Conservation (phyloP, 2,113 vertebrate species). For the Phalacrocorax carbo region DNA sequence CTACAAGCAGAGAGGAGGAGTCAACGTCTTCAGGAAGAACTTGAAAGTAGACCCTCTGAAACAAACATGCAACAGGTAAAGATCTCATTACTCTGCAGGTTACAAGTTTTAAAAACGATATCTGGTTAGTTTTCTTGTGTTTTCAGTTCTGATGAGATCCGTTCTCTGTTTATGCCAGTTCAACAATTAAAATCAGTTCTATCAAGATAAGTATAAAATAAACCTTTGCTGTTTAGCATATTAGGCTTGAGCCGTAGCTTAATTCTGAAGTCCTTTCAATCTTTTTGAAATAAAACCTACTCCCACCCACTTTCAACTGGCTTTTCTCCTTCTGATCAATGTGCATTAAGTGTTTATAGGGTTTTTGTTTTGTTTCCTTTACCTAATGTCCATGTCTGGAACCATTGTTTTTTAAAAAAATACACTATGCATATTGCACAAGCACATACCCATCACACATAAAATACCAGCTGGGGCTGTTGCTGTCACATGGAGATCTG, state of each 20-base stretch:
- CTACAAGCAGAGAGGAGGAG: constrained; percentile 77
- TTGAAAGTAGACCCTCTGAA: constrained; percentile 72
- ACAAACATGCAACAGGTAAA: constrained; percentile 83
- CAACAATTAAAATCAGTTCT: neutral
- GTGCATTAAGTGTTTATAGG: neutral
- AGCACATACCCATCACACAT: neutral
- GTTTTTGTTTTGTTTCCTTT: neutral
- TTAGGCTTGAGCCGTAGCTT: neutral
- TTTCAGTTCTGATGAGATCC: neutral
- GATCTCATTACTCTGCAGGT: neutral
- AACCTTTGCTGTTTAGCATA: neutral
- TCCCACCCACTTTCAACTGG: neutral
- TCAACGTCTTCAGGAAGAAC: constrained; percentile 79
- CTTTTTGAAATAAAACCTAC: neutral
- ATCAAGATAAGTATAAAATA: neutral
- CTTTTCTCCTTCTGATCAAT: neutral
- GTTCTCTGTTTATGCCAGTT: constrained; percentile 64
- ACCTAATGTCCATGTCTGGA: neutral
- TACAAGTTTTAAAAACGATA: fast-evolving
- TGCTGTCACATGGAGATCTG: neutral
- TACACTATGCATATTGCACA: neutral
- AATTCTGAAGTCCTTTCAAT: neutral
- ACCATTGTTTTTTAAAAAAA: neutral
- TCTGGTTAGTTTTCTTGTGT: neutral
- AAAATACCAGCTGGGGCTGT: neutral